These are phyloP conservation scores for Catamblyrhynchus diadema DNA, from an alignment of 2,797 vertebrate species.

Conservation along the genomic window DNA sequence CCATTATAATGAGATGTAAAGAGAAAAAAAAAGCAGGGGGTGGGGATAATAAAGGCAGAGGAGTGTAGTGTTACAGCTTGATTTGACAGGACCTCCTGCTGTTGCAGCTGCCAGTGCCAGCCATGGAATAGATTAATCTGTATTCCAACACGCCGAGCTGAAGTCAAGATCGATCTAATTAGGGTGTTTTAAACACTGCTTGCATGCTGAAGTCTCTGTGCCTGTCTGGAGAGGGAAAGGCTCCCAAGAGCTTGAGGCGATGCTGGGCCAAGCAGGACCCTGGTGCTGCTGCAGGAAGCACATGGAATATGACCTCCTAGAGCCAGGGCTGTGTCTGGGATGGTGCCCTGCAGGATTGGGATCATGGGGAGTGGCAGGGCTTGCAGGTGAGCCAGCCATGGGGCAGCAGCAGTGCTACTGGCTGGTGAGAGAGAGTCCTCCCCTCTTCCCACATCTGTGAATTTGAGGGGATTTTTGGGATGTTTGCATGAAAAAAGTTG, in stretches of 20 bases:
- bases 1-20: constrained; percentile 49
- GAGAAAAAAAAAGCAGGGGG: background rate
- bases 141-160: constrained; percentile 59
- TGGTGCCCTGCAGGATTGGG: background rate
- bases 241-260: background rate
- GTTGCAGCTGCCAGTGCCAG: constrained; percentile 59
- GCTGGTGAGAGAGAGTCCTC: background rate
- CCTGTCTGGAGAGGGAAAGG: constrained; percentile 22
- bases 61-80: constrained; percentile 36
- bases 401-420: background rate
- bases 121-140: constrained; percentile 67
- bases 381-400: rapidly evolving
- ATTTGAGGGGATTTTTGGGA: background rate
- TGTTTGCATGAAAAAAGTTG: background rate
- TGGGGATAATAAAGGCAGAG: constrained; percentile 53
- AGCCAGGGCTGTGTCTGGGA: background rate
- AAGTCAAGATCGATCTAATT: constrained; percentile 74
- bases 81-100: constrained; percentile 73
- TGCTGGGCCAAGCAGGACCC: background rate
- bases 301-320: background rate
- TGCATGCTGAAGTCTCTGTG: constrained; percentile 42
- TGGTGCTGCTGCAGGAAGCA: background rate
- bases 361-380: background rate
- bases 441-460: background rate
- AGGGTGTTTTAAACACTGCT: constrained; percentile 70